Evolutionary conservation across 2,113 vertebrate genomes (phyloP).

Genomic region (Siniperca chuatsi): DNA sequence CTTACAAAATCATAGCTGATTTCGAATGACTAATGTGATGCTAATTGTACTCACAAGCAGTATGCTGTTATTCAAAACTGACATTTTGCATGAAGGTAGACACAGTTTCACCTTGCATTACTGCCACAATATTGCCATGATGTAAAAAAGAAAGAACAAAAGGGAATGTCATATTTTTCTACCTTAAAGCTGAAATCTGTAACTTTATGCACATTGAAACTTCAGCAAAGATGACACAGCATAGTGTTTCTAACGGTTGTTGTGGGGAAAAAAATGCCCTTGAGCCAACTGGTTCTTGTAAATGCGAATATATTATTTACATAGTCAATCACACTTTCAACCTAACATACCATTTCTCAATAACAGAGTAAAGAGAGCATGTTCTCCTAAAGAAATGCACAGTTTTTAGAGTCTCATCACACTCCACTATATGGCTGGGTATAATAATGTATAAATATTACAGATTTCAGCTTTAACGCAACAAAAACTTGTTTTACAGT

Average conservation of each 20-base stretch:
- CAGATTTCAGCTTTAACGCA: slow-evolving; percentile 33
- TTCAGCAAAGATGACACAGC: slow-evolving; percentile 15
- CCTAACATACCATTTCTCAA: not conserved
- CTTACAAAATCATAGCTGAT: slow-evolving; percentile 35
- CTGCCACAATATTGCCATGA: slow-evolving; percentile 44
- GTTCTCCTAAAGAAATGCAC: not conserved
- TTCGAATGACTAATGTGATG: slow-evolving; percentile 27
- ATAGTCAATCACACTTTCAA: not conserved
- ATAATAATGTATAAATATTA: slow-evolving; percentile 1
- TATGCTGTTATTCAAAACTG: slow-evolving; percentile 19
- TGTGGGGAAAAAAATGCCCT: slow-evolving; percentile 7
- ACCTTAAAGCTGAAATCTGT: slow-evolving; percentile 29
- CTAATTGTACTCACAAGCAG: slow-evolving; percentile 25
- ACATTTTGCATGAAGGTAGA: slow-evolving; percentile 32
- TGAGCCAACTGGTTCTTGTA: not conserved
- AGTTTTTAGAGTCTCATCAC: not conserved
- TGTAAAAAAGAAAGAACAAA: slow-evolving; percentile 2
- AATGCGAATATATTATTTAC: not conserved
- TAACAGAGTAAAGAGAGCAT: not conserved
- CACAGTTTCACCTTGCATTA: slow-evolving; percentile 40
- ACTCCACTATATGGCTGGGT: slow-evolving; percentile 1
- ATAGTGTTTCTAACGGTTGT: not conserved
- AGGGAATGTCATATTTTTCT: not conserved
- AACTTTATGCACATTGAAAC: slow-evolving; percentile 24
- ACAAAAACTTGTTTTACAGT: slow-evolving; percentile 3